phyloP scores from a whole-genome alignment of 2,888 invertebrate genomes.

The Latheticus oryzae region DNA sequence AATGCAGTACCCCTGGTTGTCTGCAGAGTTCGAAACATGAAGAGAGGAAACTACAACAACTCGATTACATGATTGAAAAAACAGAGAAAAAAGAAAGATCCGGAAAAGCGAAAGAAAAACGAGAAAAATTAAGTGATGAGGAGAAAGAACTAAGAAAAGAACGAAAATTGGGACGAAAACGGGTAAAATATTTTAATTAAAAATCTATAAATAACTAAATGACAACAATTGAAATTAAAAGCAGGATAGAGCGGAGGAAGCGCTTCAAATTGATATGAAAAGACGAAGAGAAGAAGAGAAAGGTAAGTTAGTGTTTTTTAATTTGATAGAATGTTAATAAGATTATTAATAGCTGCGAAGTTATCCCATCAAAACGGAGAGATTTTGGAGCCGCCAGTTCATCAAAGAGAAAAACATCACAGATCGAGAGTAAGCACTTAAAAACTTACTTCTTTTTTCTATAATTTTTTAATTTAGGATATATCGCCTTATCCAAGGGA shows the following conservation, averaged over 20 bases:
- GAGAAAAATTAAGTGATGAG: constrained; percentile 79
- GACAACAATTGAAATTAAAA: constrained; percentile 1
- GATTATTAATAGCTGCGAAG: constrained; percentile 69
- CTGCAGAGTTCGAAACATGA: constrained; percentile 67
- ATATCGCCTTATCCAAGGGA: constrained; percentile 80
- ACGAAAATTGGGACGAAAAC: constrained; percentile 82
- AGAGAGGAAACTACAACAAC: constrained; percentile 62
- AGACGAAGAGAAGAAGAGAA: constrained; percentile 84
- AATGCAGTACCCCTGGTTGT: constrained; percentile 61
- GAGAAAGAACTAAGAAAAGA: constrained; percentile 85
- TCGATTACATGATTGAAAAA: constrained; percentile 62
- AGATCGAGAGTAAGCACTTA: constrained; percentile 73
- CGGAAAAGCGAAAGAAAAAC: constrained; percentile 68
- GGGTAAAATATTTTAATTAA: constrained; percentile 67
- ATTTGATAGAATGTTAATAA: no score
- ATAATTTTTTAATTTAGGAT: constrained; percentile 71
- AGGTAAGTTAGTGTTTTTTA: constrained; percentile 66
- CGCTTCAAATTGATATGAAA: constrained; percentile 76
- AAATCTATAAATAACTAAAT: background rate
- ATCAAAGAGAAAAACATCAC: constrained; percentile 79
- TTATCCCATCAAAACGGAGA: constrained; percentile 83
- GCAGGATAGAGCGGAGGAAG: constrained; percentile 81
- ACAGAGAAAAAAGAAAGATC: constrained; percentile 68
- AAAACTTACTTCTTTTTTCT: constrained; percentile 16
- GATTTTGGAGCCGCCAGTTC: constrained; percentile 71